Conservation (phyloP, 2,113 vertebrate species). For the Columba livia region DNA sequence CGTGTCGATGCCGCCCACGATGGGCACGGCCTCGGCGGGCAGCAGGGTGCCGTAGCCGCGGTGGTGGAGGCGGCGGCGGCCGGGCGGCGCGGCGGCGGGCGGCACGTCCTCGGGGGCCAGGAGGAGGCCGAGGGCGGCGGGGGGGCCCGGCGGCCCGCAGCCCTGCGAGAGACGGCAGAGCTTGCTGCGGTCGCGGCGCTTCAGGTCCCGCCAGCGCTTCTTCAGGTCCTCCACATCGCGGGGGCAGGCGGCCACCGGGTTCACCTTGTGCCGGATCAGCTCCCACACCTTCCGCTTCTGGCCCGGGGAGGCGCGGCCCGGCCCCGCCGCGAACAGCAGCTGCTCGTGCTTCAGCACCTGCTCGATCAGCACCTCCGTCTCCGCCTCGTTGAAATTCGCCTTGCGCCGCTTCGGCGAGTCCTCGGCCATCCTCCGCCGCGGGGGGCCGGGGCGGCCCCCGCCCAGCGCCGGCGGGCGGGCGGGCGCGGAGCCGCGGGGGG, state of each 20-base stretch:
- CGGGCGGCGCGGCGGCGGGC: background rate
- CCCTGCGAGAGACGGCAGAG: conserved; percentile 56
- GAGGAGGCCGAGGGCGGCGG: conserved; percentile 37
- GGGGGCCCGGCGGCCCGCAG: conserved; percentile 5
- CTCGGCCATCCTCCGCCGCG: conserved; percentile 15
- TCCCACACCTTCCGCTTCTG: conserved; percentile 59
- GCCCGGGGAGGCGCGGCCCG: conserved; percentile 42
- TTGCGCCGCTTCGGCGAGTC: conserved; percentile 67
- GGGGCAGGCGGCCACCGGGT: conserved; percentile 65
- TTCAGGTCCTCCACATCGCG: conserved; percentile 66
- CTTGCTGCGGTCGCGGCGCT: conserved; percentile 67
- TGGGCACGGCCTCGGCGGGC: conserved; percentile 31
- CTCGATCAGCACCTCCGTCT: conserved; percentile 69
- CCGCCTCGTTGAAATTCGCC: conserved; percentile 68
- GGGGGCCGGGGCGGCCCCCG: background rate
- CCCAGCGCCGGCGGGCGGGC: background rate
- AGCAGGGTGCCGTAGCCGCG: conserved; percentile 2
- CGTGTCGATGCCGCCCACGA: conserved; percentile 65
- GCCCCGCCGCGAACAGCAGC: conserved; percentile 48
- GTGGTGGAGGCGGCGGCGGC: background rate
- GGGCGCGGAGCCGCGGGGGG: background rate
- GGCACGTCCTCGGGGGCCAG: conserved; percentile 3
- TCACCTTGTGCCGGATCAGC: conserved; percentile 67
- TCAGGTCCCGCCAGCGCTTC: conserved; percentile 69
- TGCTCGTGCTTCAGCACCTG: conserved; percentile 68